Evolutionary conservation across 2,797 vertebrate species (phyloP), one percentile per base, ranked within the genome.

Genomic region (Coranthus polyacanthus): DNA sequence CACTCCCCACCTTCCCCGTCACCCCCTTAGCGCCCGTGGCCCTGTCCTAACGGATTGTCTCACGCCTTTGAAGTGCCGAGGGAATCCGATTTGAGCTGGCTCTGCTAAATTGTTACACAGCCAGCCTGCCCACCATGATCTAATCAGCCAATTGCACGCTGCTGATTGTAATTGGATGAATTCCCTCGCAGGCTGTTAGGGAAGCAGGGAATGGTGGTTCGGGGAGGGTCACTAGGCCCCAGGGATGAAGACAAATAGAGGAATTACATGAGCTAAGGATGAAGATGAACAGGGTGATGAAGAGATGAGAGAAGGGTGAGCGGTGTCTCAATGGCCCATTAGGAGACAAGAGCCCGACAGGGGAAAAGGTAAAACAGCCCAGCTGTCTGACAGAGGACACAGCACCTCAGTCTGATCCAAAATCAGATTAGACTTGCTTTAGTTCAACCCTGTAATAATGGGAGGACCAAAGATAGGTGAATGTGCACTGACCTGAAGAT

Each of bases 91-190:
- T 94, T 94, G 84, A 88, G 91, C 83, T 74, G 87, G 87, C 89
- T 83, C 86, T 89, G 92, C 89, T 93, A 93, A 92, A 88, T 94
- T 93, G 90, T 94, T 93, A 93, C 92, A 92, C 87, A 92, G 90
- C 88, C 84, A 85, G 83, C 83, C 88, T 81, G 83, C 88, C 88
- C 87, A 61, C 80, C 72, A 13, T 93, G 92, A 94, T 93, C 89
- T 86, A 91, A 94, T 94, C 94, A 94, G 84, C 76, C 89, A 92
- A 92, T 94, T 86, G 91, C 80, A 83, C 64, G 81, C 84, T 92
- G 91, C 91, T 94, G 93, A 93, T 94, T 94, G 89, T 95, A 94
- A 95, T 95, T 92, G 92, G 93, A 95, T 95, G 93, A 95, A 95
- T 95, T 95, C 94, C 94, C 94, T 94, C 92, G 94, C 94, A 94